phyloP scores from a whole-genome alignment of 2,888 invertebrate genomes.

The Mimachlamys varia region DNA sequence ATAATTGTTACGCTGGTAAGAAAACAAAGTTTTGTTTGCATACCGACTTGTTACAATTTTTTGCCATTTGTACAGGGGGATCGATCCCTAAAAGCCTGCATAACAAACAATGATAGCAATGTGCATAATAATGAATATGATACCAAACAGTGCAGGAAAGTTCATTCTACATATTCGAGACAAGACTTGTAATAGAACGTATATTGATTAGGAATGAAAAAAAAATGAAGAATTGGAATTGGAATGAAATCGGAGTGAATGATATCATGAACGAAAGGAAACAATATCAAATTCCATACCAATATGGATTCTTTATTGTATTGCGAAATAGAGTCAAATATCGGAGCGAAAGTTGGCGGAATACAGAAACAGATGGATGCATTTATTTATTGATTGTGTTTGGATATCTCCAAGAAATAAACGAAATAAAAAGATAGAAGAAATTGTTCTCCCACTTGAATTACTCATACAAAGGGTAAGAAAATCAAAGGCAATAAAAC shows the following conservation, averaged over 20 bases:
- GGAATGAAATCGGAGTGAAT: background rate
- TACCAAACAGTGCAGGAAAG: background rate
- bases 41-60: no score
- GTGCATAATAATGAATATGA: no score
- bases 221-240: background rate
- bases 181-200: background rate
- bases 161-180: background rate
- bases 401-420: background rate
- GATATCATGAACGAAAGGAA: background rate
- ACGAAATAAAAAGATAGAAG: background rate
- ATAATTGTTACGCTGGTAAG: no score
- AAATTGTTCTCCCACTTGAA: background rate
- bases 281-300: background rate
- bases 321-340: background rate
- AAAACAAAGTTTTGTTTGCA: no score
- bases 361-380: background rate
- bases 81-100: no score
- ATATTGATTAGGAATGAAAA: background rate
- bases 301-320: background rate
- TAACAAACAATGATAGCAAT: no score
- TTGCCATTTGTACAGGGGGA: no score
- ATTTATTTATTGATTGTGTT: slow-evolving; percentile 12
- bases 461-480: background rate
- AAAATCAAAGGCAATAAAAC: background rate
- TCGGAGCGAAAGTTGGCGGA: background rate